Conservation (phyloP, 2,797 vertebrate genomes). For the Cynodonichthys magdalenae region DNA sequence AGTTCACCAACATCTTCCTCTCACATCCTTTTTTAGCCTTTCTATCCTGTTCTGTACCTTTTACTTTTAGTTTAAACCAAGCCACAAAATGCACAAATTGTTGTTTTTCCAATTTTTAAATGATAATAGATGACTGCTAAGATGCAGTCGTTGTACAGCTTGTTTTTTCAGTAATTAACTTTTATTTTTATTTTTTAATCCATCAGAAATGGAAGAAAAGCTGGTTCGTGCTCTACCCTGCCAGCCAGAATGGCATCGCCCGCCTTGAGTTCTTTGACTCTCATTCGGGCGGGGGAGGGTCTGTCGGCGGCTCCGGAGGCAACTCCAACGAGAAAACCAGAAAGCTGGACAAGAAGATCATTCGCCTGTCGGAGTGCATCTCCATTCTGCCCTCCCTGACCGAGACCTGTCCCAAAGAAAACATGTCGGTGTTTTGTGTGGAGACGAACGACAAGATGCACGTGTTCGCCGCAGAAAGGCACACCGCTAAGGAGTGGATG, state of each 20-base stretch:
- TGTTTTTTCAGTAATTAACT: neutral
- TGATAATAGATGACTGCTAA: too few species aligned
- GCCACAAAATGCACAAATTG: too few species aligned
- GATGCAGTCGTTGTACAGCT: neutral
- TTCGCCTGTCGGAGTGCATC: slow-evolving; percentile 91
- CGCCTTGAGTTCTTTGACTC: slow-evolving; percentile 94
- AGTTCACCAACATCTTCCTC: slow-evolving; percentile 5
- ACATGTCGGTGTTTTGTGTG: slow-evolving; percentile 89
- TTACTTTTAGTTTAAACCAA: slow-evolving; percentile 8
- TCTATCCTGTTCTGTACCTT: neutral
- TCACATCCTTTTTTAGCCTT: slow-evolving; percentile 1
- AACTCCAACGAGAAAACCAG: slow-evolving; percentile 82
- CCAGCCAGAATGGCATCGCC: slow-evolving; percentile 93
- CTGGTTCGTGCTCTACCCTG: slow-evolving; percentile 92
- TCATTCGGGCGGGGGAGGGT: slow-evolving; percentile 57
- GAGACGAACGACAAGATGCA: slow-evolving; percentile 91
- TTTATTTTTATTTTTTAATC: neutral
- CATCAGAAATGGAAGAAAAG: slow-evolving; percentile 94
- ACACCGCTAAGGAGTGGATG: slow-evolving; percentile 87
- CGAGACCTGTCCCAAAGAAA: slow-evolving; percentile 88
- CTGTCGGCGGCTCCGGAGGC: slow-evolving; percentile 44
- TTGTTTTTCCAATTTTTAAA: too few species aligned
- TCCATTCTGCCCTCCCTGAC: slow-evolving; percentile 85
- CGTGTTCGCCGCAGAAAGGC: slow-evolving; percentile 88
- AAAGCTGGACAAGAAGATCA: slow-evolving; percentile 91